Percentiles rank a stretch among this genome's conserved stretches.
Conservation (phyloP, 2,797 vertebrate genomes). For the Poecilia wingei region DNA sequence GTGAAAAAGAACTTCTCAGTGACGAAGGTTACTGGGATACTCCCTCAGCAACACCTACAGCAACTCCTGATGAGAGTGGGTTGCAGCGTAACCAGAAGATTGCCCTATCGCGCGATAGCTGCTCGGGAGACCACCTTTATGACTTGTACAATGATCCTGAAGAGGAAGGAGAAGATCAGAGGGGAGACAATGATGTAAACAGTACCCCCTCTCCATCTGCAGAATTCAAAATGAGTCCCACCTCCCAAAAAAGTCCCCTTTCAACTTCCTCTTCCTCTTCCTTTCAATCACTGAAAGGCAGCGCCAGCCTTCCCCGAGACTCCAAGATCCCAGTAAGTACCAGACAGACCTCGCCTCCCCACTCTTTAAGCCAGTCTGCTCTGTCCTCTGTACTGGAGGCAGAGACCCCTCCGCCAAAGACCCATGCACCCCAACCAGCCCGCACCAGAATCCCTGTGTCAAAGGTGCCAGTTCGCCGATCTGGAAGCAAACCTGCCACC, state of each 20-base stretch:
- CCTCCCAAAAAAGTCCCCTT: constrained; percentile 77
- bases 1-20: constrained; percentile 89
- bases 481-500: constrained; percentile 86
- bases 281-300: constrained; percentile 89
- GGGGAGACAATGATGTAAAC: constrained; percentile 68
- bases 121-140: constrained; percentile 92
- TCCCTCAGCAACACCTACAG: constrained; percentile 90
- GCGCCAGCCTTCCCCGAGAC: constrained; percentile 89
- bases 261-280: constrained; percentile 80
- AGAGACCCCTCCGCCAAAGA: constrained; percentile 83
- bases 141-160: constrained; percentile 89
- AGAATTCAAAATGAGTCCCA: constrained; percentile 82
- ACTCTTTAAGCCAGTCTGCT: constrained; percentile 86
- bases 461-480: constrained; percentile 92
- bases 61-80: constrained; percentile 86
- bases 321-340: constrained; percentile 95
- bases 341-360: constrained; percentile 86
- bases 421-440: constrained; percentile 77
- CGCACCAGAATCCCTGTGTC: constrained; percentile 97
- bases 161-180: constrained; percentile 76
- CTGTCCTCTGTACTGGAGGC: constrained; percentile 81
- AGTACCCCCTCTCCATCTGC: constrained; percentile 81
- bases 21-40: constrained; percentile 98
- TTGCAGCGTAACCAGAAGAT: constrained; percentile 79
- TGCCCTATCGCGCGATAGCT: constrained; percentile 87